These are phyloP conservation scores for Baccha elongata DNA, from an alignment of 2,888 invertebrate species.

Conservation along the genomic window DNA sequence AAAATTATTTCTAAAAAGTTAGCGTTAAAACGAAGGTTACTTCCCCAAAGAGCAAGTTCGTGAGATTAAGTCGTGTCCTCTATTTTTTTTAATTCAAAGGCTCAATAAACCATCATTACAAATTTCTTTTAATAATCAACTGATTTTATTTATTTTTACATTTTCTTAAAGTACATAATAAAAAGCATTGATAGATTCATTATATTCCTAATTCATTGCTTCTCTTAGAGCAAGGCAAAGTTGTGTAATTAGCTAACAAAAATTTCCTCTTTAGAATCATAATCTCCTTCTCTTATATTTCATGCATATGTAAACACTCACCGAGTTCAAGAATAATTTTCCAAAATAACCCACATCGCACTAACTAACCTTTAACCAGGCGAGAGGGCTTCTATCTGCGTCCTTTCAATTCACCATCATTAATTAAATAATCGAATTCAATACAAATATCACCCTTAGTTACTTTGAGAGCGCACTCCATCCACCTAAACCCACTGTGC, in stretches of 20 bases:
- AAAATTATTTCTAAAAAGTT: too few relatives aligned
- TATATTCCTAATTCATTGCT: too few relatives aligned
- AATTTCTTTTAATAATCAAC: too few relatives aligned
- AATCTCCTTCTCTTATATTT: slow-evolving; percentile 45
- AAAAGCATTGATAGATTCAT: too few relatives aligned
- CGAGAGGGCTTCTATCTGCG: neutral
- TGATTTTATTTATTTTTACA: too few relatives aligned
- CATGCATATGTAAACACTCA: slow-evolving; percentile 66
- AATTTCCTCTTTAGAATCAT: slow-evolving; percentile 26
- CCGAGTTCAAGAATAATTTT: slow-evolving; percentile 57
- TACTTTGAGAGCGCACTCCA: slow-evolving; percentile 23
- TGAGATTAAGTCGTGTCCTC: too few relatives aligned
- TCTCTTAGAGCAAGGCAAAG: too few relatives aligned
- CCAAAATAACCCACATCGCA: slow-evolving; percentile 32
- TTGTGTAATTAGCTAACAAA: slow-evolving; percentile 29
- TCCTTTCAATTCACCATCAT: slow-evolving; percentile 68
- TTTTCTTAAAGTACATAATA: too few relatives aligned
- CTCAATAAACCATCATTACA: too few relatives aligned
- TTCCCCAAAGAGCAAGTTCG: too few relatives aligned
- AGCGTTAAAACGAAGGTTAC: too few relatives aligned
- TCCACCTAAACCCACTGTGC: slow-evolving; percentile 14
- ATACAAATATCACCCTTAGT: slow-evolving; percentile 67
- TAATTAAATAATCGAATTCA: slow-evolving; percentile 74
- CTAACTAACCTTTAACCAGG: slow-evolving; percentile 22
- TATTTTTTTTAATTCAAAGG: too few relatives aligned